Evolutionary conservation across 2,113 vertebrate genomes (phyloP).

Genomic region (Natator depressus): DNA sequence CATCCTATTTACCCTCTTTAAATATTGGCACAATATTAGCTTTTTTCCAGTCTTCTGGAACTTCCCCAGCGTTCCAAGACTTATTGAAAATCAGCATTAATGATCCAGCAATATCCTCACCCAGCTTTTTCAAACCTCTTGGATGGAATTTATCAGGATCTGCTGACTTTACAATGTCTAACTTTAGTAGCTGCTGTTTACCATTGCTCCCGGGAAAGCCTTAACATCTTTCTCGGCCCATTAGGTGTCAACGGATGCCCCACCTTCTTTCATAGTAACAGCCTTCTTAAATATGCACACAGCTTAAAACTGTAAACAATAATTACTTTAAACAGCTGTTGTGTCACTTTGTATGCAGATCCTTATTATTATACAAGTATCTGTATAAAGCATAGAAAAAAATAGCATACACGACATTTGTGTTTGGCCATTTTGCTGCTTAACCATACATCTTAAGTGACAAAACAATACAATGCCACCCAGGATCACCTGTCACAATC

Average conservation of each 20-base stretch:
- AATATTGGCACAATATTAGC: neutral
- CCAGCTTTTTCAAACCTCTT: neutral
- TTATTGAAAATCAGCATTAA: neutral
- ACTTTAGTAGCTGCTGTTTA: neutral
- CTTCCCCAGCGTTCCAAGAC: neutral
- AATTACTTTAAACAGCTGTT: neutral
- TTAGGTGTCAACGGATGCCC: neutral
- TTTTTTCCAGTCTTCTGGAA: neutral
- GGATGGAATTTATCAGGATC: neutral
- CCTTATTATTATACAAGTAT: neutral
- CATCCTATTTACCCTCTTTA: neutral
- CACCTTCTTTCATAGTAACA: neutral
- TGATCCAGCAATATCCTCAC: neutral
- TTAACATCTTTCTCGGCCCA: neutral
- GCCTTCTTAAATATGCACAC: neutral
- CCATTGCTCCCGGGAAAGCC: neutral
- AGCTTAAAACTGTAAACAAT: neutral
- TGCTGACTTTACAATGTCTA: neutral
- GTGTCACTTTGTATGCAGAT: too few relatives aligned
- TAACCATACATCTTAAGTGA: neutral
- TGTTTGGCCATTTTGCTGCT: neutral
- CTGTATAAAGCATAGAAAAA: neutral
- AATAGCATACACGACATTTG: neutral
- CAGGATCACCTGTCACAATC: neutral
- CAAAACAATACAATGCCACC: neutral